Base-by-base conservation (phyloP, 2,888 invertebrate species). In the Tipula vernalis region DNA sequence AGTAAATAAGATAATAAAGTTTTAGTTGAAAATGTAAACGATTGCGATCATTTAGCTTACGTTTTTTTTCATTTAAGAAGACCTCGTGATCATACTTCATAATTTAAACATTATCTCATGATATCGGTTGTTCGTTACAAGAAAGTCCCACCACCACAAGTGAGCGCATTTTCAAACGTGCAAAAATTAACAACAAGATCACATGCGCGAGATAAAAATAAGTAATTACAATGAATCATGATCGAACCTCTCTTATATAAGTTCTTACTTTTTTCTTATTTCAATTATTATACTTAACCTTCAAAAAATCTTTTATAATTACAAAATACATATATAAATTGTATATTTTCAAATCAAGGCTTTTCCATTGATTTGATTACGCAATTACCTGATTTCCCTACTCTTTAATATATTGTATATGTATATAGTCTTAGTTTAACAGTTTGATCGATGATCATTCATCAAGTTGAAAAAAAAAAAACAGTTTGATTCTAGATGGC, bases 271-370 rank as follows among this genome's bases (percentile, higher is more conserved):
- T 71, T 47, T 71, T 71, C 71, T 71, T 71, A 71, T 71, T 71
- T 71, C 28, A 71, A 71, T 71, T 71, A 71, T 71, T 28, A 12
- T 71, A 71, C 3, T 71, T 71, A 18, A 71, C 71, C 71, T 71
- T 71, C 71, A 71, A 71, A 71, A 71, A 71, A 71, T 71, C 71
- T 71, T 71, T 71, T 71, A 71, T 71, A 71, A 71, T 71, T 71
- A 71, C 71, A 71, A 28, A 71, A 71, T 28, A 28, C 28, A 71
- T 71, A 5, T 51, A 51, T 51, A 51, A 51, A 13, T 51, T 15
- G 13, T 57, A 57, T 15, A 57, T 57, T 57, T 57, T 71, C 28
- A 71, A 71, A 71, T 71, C 28, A 71, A 71, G 71, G 71, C 28
- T 71, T 28, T 51, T 28, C 71, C 71, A 71, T 71, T 71, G 71